These are phyloP conservation scores for Actenoides hombroni DNA, from an alignment of 2,113 vertebrate genomes.

Conservation along the genomic window DNA sequence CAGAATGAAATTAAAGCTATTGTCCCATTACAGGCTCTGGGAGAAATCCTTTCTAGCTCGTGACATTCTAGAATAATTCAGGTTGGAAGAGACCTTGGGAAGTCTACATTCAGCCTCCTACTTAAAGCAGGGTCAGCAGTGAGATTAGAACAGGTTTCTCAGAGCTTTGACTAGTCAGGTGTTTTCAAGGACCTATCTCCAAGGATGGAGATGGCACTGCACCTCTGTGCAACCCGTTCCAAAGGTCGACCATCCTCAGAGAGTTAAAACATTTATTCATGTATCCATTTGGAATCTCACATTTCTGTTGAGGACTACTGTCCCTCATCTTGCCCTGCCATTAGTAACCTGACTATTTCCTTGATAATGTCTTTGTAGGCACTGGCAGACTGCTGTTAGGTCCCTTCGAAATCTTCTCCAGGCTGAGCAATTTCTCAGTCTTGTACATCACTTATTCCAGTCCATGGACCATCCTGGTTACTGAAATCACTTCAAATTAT, in stretches of 20 bases:
- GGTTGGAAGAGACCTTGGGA: not conserved
- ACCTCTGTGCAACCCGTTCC: not conserved
- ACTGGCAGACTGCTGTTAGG: not conserved
- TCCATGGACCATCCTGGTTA: not conserved
- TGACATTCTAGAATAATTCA: not conserved
- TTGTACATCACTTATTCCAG: not conserved
- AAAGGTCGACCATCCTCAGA: rapidly evolving
- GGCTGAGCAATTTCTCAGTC: not conserved
- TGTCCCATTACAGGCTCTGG: not conserved
- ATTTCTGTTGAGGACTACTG: not conserved
- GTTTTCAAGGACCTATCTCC: not conserved
- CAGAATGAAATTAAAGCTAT: not conserved
- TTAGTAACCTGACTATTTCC: not conserved
- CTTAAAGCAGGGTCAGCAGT: not conserved
- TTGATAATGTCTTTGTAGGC: not conserved
- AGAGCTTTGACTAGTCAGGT: not conserved
- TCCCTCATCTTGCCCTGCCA: not conserved
- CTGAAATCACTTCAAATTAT: not conserved
- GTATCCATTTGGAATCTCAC: not conserved
- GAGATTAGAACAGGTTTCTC: not conserved
- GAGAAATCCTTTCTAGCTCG: not conserved
- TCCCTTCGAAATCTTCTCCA: not conserved
- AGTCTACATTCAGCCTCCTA: not conserved
- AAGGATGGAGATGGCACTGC: not conserved
- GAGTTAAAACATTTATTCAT: not conserved